A percentile compares a stretch with the other conserved stretches of the same genome.
These are phyloP conservation scores for Etia nguti DNA, from an alignment of 2,113 vertebrate genomes.

Conservation along the genomic window DNA sequence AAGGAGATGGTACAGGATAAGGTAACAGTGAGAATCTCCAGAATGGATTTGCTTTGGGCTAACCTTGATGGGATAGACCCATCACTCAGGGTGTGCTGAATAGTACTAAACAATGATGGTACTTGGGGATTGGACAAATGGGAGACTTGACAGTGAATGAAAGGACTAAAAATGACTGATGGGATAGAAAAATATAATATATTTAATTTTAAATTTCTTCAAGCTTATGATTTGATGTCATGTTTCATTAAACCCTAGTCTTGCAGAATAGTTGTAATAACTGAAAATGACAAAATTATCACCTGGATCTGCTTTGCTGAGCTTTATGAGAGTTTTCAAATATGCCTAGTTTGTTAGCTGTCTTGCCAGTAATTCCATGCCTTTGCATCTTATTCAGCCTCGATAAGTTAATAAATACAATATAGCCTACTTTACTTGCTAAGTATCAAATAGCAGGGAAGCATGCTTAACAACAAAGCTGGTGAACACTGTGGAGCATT, in stretches of 20 bases:
- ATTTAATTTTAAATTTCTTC: not conserved
- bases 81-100: not conserved
- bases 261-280: not conserved
- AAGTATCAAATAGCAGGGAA: not conserved
- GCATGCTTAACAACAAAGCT: not conserved
- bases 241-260: not conserved
- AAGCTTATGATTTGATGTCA: not conserved
- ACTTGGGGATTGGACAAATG: not conserved
- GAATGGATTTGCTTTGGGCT: constrained; percentile 1
- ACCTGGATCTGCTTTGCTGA: not conserved
- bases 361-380: not conserved
- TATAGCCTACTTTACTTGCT: not conserved
- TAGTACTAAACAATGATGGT: not conserved
- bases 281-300: not conserved
- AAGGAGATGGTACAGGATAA: constrained; percentile 35
- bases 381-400: not conserved
- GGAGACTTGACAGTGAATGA: not conserved
- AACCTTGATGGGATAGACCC: constrained; percentile 16
- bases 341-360: not conserved
- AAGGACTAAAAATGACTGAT: not conserved
- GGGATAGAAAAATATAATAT: not conserved
- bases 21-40: constrained; percentile 42
- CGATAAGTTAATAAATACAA: not conserved
- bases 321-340: not conserved
- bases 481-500: not conserved